Percentiles rank a stretch among this genome's conserved stretches.
These are phyloP conservation scores for Desoria tigrina DNA, from an alignment of 2,888 invertebrate species.

Conservation along the genomic window DNA sequence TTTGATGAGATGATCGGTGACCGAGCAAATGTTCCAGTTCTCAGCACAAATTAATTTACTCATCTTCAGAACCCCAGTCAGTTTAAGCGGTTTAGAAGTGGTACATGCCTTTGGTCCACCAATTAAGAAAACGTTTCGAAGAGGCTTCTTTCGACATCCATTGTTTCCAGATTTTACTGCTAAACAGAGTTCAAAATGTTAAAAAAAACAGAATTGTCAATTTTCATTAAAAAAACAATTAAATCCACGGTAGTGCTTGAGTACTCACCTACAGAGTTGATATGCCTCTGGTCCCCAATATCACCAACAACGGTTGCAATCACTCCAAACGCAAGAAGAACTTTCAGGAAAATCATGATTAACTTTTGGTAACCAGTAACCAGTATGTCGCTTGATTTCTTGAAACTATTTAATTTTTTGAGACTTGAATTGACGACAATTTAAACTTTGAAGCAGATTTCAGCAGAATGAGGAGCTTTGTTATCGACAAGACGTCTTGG, in stretches of 20 bases:
- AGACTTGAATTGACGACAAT: too few relatives aligned
- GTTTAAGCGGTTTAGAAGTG: conserved; percentile 45
- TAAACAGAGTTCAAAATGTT: not conserved
- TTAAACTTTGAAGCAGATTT: too few relatives aligned
- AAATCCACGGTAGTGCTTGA: too few relatives aligned
- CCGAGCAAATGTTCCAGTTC: conserved; percentile 45
- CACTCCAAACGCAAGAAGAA: not conserved
- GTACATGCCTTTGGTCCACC: conserved; percentile 44
- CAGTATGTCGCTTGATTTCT: too few relatives aligned
- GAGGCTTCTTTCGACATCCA: conserved; percentile 45
- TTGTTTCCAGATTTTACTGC: conserved; percentile 13
- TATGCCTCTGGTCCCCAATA: not conserved
- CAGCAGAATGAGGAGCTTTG: too few relatives aligned
- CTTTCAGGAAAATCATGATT: not conserved
- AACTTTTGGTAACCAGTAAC: too few relatives aligned
- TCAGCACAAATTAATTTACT: conserved; percentile 43
- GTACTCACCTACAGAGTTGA: conserved; percentile 7
- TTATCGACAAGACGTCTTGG: not conserved
- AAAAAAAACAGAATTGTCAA: not conserved
- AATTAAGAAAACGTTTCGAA: conserved; percentile 37
- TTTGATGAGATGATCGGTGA: conserved; percentile 41
- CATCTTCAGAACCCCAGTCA: conserved; percentile 37
- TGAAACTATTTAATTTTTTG: too few relatives aligned
- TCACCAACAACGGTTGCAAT: not conserved
- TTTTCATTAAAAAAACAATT: not conserved